Evolutionary conservation across 1,140 invertebrate genomes (phyloP), one percentile per base, ranked within the genome.

Genomic region (Pissodes strobi): DNA sequence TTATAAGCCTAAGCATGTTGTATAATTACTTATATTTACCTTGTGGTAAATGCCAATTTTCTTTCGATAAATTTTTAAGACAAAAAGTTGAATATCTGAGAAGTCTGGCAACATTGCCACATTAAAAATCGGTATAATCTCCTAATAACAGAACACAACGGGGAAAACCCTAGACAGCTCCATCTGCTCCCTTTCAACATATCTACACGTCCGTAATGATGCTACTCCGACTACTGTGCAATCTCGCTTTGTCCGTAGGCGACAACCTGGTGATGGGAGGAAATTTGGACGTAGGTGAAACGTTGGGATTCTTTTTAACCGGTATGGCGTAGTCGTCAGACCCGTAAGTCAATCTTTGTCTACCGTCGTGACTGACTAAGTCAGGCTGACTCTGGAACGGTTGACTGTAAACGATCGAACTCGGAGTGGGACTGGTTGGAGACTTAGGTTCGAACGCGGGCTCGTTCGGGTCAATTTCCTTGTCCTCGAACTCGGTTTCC

Each of bases 401-500:
- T 23, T 41, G 61, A 22, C 43, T 51, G 48, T 71, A 68, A 23
- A 55, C 30, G 8, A 55, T 22, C 23, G 56, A 48, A 64, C 64
- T 66, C 13, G 55, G 52, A 15, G 63, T 65, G 23, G 64, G 61
- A 37, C 61, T 70, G 12, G 21, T 48, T 12, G 57, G 62, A 46
- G 25, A 21, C 34, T 45, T 52, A 22, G 68, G 67, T 39, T 72
- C 69, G 17, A 62, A 67, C 15, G 69, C 57, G 4, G 21, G 18
- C 30, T 68, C 66, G 34, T 71, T 67, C 9, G 65, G 76, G 78
- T 92, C 90, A 86, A 88, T 90, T 49, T 86, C 83, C 79, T 92
- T 91, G 53, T 89, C 86, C 68, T 90, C 89, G 78, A 93, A 93
- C 60, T 91, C 88, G 66, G 85, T 82, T 64, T 88, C 81, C 17